Conservation (phyloP, 2,888 invertebrate species). For the Brachylomia viminalis region DNA sequence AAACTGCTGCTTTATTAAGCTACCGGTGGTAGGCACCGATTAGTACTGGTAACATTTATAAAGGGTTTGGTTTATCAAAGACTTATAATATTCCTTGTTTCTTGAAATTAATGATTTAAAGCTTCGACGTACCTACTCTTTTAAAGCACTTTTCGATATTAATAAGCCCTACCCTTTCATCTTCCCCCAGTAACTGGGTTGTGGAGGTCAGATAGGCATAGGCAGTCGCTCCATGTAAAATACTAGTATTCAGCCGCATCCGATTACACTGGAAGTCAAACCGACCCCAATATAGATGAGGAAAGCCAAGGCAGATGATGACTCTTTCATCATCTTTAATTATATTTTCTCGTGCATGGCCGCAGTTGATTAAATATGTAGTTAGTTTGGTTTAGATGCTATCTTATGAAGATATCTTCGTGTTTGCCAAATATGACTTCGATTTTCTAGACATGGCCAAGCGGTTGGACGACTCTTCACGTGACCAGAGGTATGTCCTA, state of each 20-base stretch:
- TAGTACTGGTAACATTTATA: background rate
- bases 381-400: no score
- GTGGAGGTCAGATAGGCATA: background rate
- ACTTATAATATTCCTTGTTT: background rate
- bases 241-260: background rate
- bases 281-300: background rate
- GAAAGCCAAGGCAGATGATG: background rate
- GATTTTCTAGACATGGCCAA: no score
- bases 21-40: conserved; percentile 6
- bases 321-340: background rate
- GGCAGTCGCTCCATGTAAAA: background rate
- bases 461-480: no score
- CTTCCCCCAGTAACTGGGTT: background rate
- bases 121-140: background rate
- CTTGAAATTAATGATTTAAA: background rate
- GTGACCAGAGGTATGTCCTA: no score
- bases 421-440: no score
- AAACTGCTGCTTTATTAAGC: background rate
- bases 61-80: background rate
- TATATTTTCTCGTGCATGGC: background rate
- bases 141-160: no score
- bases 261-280: background rate
- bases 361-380: background rate
- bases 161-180: background rate
- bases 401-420: no score